These are phyloP conservation scores for Ecliptopera silaceata DNA, from an alignment of 2,888 invertebrate genomes.

Conservation along the genomic window DNA sequence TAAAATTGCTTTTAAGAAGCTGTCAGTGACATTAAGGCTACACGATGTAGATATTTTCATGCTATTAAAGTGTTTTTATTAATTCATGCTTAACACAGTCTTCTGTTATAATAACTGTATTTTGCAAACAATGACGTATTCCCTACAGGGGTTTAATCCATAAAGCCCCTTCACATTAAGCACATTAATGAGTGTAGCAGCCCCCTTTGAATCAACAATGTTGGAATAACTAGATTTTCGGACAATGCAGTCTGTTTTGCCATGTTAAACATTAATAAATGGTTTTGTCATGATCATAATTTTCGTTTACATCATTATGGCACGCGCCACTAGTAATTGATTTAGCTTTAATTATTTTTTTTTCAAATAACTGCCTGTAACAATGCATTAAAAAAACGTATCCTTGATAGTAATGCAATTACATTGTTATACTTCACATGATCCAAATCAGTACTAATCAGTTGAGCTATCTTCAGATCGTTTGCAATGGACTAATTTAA, in stretches of 20 bases:
- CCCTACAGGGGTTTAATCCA: slow-evolving; percentile 61
- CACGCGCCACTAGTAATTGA: too few relatives aligned
- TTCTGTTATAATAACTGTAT: slow-evolving; percentile 70
- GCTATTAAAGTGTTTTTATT: too few relatives aligned
- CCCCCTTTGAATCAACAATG: slow-evolving; percentile 72
- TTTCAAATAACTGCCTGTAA: not conserved
- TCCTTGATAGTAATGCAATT: too few relatives aligned
- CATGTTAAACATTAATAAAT: slow-evolving; percentile 43
- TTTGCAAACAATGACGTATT: slow-evolving; percentile 68
- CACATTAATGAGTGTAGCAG: slow-evolving; percentile 77
- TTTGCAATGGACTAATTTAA: too few relatives aligned
- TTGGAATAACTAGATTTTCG: slow-evolving; percentile 70
- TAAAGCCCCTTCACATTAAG: slow-evolving; percentile 66
- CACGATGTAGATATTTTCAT: too few relatives aligned
- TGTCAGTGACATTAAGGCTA: too few relatives aligned
- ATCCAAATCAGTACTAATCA: too few relatives aligned
- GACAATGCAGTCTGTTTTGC: slow-evolving; percentile 64
- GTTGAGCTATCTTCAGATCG: too few relatives aligned
- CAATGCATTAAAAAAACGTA: too few relatives aligned
- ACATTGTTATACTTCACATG: too few relatives aligned
- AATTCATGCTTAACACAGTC: not conserved
- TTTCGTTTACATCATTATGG: not conserved
- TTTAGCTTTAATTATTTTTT: too few relatives aligned
- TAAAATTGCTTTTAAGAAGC: not conserved
- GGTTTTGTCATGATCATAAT: slow-evolving; percentile 32